Conservation (phyloP, 1,140 invertebrate genomes). For the Drosophila quadrilineata region DNA sequence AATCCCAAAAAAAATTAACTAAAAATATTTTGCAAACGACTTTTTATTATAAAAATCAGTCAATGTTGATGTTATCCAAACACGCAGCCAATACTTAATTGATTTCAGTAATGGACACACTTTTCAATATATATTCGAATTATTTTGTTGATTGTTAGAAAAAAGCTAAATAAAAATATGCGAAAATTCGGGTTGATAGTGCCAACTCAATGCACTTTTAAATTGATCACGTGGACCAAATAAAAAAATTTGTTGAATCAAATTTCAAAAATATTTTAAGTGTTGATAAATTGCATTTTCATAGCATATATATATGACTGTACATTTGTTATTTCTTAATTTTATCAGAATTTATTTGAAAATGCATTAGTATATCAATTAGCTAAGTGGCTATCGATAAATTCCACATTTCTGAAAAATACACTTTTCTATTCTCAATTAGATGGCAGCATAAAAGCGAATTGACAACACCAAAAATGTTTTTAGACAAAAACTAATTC, state of each 20-base stretch:
- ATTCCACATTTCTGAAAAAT: slow-evolving; percentile 11
- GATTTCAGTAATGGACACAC: slow-evolving; percentile 24
- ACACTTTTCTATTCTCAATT: not conserved
- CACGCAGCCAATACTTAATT: slow-evolving; percentile 27
- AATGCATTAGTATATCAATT: slow-evolving; percentile 35
- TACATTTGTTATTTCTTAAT: too few relatives aligned
- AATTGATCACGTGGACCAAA: too few relatives aligned
- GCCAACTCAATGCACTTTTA: too few relatives aligned
- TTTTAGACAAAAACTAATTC: not conserved
- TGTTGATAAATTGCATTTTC: too few relatives aligned
- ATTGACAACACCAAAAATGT: not conserved
- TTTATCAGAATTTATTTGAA: slow-evolving; percentile 12
- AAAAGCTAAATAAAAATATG: not conserved
- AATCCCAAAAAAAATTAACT: not conserved
- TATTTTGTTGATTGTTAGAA: not conserved
- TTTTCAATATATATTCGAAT: not conserved
- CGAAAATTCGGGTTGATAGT: too few relatives aligned
- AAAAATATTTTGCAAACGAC: slow-evolving; percentile 10
- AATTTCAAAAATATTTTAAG: not conserved
- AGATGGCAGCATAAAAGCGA: not conserved
- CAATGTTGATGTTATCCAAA: slow-evolving; percentile 17
- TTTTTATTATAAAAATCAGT: slow-evolving; percentile 12
- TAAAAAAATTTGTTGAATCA: too few relatives aligned
- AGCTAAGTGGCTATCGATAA: slow-evolving; percentile 32
- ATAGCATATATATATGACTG: too few relatives aligned